These are phyloP conservation scores for Thamnophis elegans DNA, from an alignment of 2,797 vertebrate species.

Conservation along the genomic window DNA sequence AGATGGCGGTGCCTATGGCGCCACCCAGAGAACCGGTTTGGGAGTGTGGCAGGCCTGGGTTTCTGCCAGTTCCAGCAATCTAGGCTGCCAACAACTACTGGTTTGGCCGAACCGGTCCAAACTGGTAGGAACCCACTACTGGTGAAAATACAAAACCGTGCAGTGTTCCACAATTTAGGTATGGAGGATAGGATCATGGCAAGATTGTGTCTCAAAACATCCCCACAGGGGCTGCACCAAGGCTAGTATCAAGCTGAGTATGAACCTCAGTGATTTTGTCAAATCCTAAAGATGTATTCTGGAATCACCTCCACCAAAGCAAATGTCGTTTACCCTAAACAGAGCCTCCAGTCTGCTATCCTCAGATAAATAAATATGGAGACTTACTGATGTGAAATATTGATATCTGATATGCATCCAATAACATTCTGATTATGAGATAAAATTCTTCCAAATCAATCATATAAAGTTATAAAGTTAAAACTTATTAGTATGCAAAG, in stretches of 20 bases:
- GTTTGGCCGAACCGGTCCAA: no score
- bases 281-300: neutral
- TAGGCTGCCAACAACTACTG: no score
- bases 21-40: no score
- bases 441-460: neutral
- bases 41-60: no score
- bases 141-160: neutral
- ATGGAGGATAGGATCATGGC: neutral
- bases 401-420: neutral
- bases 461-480: neutral
- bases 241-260: neutral
- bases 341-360: neutral
- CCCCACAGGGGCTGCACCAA: neutral
- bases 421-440: neutral
- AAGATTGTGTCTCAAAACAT: neutral
- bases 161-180: neutral
- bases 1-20: no score
- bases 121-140: no score
- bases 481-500: neutral
- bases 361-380: neutral
- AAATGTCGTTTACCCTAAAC: neutral
- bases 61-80: no score
- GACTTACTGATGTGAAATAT: neutral
- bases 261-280: neutral
- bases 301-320: neutral